These are phyloP conservation scores for Cacatua alba DNA, from an alignment of 2,113 vertebrate genomes.

Conservation along the genomic window DNA sequence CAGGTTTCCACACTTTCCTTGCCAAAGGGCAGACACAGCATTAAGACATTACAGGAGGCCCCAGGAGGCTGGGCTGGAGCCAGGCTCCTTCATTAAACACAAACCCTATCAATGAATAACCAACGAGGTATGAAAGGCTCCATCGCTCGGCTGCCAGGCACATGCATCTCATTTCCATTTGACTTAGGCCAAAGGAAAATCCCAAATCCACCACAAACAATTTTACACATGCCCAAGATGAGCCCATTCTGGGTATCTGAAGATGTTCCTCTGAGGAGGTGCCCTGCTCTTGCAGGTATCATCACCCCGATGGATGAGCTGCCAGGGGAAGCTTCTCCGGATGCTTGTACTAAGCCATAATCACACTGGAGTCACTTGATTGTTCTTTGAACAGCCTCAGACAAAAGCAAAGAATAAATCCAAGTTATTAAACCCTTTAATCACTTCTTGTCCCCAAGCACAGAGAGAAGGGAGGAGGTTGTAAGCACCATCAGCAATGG, in stretches of 20 bases:
- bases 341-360: not conserved
- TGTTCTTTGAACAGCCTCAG: not conserved
- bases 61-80: not conserved
- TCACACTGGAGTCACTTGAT: not conserved
- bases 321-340: not conserved
- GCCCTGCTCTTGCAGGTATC: not conserved
- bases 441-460: not conserved
- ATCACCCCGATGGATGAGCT: fast-evolving
- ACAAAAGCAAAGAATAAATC: not conserved
- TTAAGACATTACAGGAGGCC: not conserved
- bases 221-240: not conserved
- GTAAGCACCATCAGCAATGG: not conserved
- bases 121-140: not conserved
- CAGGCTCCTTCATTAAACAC: not conserved
- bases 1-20: not conserved
- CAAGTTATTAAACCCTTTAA: not conserved
- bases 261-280: fast-evolving
- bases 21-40: not conserved
- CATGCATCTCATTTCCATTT: not conserved
- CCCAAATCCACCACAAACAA: not conserved
- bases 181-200: not conserved
- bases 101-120: not conserved
- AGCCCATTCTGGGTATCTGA: not conserved
- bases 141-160: not conserved
- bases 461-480: not conserved